These are phyloP conservation scores for Berghia stephanieae DNA, from an alignment of 1,140 invertebrate genomes.

Conservation along the genomic window DNA sequence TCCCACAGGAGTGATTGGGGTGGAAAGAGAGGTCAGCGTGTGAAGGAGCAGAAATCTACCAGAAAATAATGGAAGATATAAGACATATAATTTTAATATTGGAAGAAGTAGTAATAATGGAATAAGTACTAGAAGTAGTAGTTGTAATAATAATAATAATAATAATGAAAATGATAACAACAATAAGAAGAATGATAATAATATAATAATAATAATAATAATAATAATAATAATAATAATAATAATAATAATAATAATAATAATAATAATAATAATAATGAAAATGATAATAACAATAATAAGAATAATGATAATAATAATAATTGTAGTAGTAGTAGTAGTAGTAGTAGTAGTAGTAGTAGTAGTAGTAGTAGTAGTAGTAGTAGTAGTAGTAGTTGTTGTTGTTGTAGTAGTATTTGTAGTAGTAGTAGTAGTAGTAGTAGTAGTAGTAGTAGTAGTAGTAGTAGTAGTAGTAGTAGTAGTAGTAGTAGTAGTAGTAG, in stretches of 20 bases:
- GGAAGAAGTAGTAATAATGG: no score
- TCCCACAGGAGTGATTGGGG: no score
- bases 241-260: constrained; percentile 20
- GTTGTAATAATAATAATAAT: constrained; percentile 18
- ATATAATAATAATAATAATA: constrained; percentile 18
- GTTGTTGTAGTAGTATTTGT: no score
- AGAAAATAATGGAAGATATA: no score
- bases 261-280: constrained; percentile 22
- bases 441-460: constrained; percentile 43
- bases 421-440: constrained; percentile 43
- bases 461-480: constrained; percentile 33
- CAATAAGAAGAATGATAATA: no score
- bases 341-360: constrained; percentile 30
- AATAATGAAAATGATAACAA: no score
- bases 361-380: constrained; percentile 32
- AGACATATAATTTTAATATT: no score
- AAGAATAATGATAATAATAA: constrained; percentile 29
- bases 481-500: not conserved
- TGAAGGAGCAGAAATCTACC: no score
- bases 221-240: constrained; percentile 13
- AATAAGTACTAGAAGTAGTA: no score
- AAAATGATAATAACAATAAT: constrained; percentile 30
- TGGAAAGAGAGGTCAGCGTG: no score
- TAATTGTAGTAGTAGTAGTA: constrained; percentile 26
- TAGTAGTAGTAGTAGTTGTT: constrained; percentile 40